Evolutionary conservation across 2,888 invertebrate genomes (phyloP), one percentile per base, ranked within the genome.

Genomic region (Papilio demoleus): DNA sequence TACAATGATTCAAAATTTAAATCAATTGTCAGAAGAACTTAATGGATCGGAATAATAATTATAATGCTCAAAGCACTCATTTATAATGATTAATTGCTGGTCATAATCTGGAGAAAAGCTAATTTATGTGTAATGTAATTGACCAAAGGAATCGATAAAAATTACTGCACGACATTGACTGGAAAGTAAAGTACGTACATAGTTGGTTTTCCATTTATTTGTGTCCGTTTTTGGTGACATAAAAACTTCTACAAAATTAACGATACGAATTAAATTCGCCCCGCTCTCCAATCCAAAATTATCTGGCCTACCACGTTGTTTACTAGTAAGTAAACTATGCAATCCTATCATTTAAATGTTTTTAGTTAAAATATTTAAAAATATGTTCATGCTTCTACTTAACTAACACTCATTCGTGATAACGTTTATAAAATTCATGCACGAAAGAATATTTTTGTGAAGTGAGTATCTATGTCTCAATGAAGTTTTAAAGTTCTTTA

Each of bases 1-100:
- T 60, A 71, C 63, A 24, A 76, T 87, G 71, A 67, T 88, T 27
- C 72, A 75, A 66, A 82, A 85, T 72, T 75, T 88, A 34, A 82
- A 78, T 71, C 72, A 71, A 60, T 60, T 88, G 3, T 77, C 83
- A 9, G 75, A 79, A 45, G 78, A 79, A 72, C 63, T 81, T n/a
- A 65, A 62, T 42, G 31, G 5, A 27, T 40, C n/a, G 22, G 59
- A 66, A 63, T 67, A 17, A n/a, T 53, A 17, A 66, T 60, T 24
- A 22, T 42, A 31, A 38, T 36, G 27, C 31, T 27, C 22, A 58
- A 22, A n/a, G 34, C 4, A 19, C 36, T 34, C n/a, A 17, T 8
- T 42, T 8, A 17, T 17, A 8, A n/a, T 1, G 1, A 45, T 8
- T 45, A 14, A 19, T 19, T 45, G 19, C 11, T 45, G 45, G 19